These are phyloP conservation scores for Plecotus auritus DNA, from an alignment of 2,113 vertebrate genomes.

Conservation along the genomic window DNA sequence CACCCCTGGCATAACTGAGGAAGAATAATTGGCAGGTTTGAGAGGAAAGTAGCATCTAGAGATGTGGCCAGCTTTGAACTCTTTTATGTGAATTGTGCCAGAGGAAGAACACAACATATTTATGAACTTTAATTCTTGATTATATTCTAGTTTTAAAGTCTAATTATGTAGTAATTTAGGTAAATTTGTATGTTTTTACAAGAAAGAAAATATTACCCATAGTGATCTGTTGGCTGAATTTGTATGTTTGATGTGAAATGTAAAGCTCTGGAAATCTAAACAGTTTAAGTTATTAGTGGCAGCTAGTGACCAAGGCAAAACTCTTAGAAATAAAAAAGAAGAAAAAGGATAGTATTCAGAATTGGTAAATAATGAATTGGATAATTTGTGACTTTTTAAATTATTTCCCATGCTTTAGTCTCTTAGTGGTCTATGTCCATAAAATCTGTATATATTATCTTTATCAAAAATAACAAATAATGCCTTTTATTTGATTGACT, in stretches of 20 bases:
- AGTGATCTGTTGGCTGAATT: background rate
- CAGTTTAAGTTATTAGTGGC: background rate
- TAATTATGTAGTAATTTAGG: background rate
- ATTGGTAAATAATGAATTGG: background rate
- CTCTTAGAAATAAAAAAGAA: slow-evolving; percentile 27
- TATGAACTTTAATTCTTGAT: background rate
- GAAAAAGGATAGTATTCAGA: background rate
- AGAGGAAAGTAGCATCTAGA: background rate
- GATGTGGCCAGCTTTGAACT: background rate
- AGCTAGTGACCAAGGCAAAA: background rate
- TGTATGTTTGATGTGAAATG: background rate
- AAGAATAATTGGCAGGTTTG: background rate
- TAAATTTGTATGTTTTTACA: background rate
- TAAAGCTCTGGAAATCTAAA: background rate
- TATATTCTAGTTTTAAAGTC: background rate
- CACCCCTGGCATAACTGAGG: background rate
- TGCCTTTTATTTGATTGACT: background rate
- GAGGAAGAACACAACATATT: background rate
- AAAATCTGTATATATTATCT: background rate
- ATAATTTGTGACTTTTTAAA: slow-evolving; percentile 5
- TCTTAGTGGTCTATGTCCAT: background rate
- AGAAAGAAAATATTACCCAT: slow-evolving; percentile 7
- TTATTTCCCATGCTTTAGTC: background rate
- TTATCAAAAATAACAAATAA: slow-evolving; percentile 21
- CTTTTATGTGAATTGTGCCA: background rate